Conservation (phyloP, 1,140 invertebrate species). For the Drosophila kohkoa region DNA sequence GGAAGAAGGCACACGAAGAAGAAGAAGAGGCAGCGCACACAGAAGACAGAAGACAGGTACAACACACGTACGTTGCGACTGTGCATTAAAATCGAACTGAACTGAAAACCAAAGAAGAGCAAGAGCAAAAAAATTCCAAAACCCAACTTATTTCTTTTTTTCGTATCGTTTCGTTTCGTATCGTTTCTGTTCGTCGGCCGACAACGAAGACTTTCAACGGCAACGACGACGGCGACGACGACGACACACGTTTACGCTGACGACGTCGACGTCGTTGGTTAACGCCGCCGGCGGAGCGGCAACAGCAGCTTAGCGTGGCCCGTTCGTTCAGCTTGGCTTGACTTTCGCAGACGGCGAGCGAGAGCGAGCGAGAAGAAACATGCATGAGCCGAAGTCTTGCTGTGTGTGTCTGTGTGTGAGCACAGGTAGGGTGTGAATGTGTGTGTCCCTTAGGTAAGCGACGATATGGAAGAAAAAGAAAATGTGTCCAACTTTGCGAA, state of each 20-base stretch:
- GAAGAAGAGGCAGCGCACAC: conserved; percentile 25
- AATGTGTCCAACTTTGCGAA: conserved; percentile 77
- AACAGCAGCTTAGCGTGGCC: conserved; percentile 78
- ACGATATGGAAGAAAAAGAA: conserved; percentile 63
- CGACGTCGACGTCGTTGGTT: conserved; percentile 63
- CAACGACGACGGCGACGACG: conserved; percentile 31
- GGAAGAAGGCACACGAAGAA: conserved; percentile 27
- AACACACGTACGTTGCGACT: conserved; percentile 72
- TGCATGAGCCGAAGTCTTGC: conserved; percentile 3
- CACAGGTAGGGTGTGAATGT: conserved; percentile 57
- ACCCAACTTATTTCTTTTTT: conserved; percentile 63
- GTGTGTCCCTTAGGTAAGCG: conserved; percentile 74
- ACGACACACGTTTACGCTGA: conserved; percentile 21
- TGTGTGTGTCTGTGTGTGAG: conserved; percentile 25
- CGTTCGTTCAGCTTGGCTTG: conserved; percentile 79
- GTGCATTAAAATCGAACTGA: conserved; percentile 83
- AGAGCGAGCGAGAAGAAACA: conserved; percentile 1
- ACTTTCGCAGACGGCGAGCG: conserved; percentile 49
- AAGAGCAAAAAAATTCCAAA: conserved; percentile 82
- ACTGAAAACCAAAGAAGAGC: conserved; percentile 83
- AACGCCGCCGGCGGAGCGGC: conserved; percentile 77
- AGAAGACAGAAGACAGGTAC: conserved; percentile 30
- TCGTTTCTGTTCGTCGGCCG: conserved; percentile 51
- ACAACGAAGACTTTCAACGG: conserved; percentile 55
- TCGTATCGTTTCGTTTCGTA: conserved; percentile 43